Percentiles rank a stretch among this genome's conserved stretches.
Conservation (phyloP, 2,888 invertebrate species). For the Erebia epiphron region DNA sequence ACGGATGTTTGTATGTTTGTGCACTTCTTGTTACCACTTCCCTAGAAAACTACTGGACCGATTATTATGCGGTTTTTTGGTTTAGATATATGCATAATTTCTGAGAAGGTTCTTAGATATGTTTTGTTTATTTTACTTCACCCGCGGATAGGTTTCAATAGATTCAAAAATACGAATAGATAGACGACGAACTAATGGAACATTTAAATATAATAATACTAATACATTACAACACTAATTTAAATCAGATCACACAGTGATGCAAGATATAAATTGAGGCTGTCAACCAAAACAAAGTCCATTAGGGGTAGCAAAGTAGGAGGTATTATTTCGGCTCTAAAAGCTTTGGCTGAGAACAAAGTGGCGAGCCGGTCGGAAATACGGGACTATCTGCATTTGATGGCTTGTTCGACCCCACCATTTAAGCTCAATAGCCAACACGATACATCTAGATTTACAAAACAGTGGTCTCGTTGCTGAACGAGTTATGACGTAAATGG, state of each 20-base stretch:
- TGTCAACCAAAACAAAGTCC: constrained; percentile 37
- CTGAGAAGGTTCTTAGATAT: no score
- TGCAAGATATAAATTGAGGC: constrained; percentile 23
- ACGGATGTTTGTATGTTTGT: no score
- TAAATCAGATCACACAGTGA: constrained; percentile 9
- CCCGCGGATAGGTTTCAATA: no score
- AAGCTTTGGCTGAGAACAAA: constrained; percentile 39
- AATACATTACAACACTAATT: neutral
- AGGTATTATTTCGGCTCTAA: constrained; percentile 38
- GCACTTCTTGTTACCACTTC: no score
- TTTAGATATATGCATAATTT: no score
- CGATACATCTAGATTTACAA: constrained; percentile 4
- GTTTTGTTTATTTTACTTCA: no score
- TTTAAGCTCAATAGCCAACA: constrained; percentile 8
- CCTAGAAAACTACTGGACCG: no score
- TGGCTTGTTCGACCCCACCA: constrained; percentile 33
- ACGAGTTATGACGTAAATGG: constrained; percentile 6
- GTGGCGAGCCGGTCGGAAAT: constrained; percentile 39
- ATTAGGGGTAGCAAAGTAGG: constrained; percentile 39
- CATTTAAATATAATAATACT: no score
- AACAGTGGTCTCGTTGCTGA: constrained; percentile 1
- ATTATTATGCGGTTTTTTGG: no score
- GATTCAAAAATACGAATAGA: neutral
- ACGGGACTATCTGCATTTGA: constrained; percentile 36
- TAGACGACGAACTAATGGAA: neutral